A percentile compares a stretch with the other conserved stretches of the same genome.
These are phyloP conservation scores for Latrodectus elegans DNA, from an alignment of 2,888 invertebrate genomes.

Conservation along the genomic window DNA sequence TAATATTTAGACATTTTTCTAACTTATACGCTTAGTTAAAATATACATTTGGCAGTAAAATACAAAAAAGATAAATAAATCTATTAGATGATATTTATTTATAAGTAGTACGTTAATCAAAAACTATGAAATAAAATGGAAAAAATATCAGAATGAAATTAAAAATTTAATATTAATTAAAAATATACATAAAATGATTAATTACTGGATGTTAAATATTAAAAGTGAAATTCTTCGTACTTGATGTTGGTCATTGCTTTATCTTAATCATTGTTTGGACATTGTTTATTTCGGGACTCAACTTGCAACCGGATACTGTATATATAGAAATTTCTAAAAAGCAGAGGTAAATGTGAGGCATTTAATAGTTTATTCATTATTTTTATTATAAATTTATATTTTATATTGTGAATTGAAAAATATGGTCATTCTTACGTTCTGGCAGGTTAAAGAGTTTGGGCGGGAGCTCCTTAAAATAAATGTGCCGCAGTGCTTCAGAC, in stretches of 20 bases:
- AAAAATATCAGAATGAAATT: too few relatives aligned
- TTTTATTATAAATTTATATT: neutral
- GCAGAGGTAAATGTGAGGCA: too few relatives aligned
- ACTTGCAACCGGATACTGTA: constrained; percentile 92
- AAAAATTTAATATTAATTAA: too few relatives aligned
- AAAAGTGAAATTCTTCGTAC: constrained; percentile 22
- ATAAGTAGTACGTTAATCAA: too few relatives aligned
- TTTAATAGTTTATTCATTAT: neutral
- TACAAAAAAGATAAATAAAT: too few relatives aligned
- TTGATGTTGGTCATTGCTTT: constrained; percentile 45
- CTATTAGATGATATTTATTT: too few relatives aligned
- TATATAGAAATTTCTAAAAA: constrained; percentile 92
- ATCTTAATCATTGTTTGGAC: constrained; percentile 71
- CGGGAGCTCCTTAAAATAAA: constrained; percentile 93
- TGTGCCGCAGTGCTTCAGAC: constrained; percentile 88
- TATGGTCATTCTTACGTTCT: constrained; percentile 83
- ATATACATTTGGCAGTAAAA: too few relatives aligned
- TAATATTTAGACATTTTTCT: too few relatives aligned
- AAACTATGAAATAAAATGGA: too few relatives aligned
- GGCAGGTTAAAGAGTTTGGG: constrained; percentile 91
- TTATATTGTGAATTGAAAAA: neutral
- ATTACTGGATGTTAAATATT: neutral
- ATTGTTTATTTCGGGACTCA: constrained; percentile 85
- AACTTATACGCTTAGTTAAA: too few relatives aligned
- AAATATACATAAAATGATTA: too few relatives aligned